These are phyloP conservation scores for Melanophora roralis DNA, from an alignment of 2,888 invertebrate genomes.

Conservation along the genomic window DNA sequence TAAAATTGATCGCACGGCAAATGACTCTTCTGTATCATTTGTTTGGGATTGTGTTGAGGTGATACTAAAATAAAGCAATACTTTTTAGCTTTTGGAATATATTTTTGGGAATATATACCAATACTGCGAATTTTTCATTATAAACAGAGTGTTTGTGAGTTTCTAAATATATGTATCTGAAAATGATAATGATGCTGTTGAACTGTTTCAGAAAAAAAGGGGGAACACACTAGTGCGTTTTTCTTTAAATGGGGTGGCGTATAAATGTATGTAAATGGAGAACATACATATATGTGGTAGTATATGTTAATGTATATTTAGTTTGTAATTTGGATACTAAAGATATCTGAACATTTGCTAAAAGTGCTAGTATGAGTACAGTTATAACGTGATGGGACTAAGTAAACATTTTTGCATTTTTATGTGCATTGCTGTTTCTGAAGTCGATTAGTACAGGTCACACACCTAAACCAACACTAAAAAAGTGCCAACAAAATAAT, in stretches of 20 bases:
- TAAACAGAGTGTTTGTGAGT: neutral
- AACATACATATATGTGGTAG: constrained; percentile 15
- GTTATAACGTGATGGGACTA: constrained; percentile 68
- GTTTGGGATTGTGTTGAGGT: neutral
- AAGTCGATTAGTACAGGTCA: constrained; percentile 75
- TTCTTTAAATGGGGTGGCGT: constrained; percentile 2
- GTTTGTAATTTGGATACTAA: constrained; percentile 21
- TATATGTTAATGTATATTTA: neutral
- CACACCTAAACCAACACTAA: constrained; percentile 46
- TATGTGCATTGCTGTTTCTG: constrained; percentile 78
- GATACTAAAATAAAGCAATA: constrained; percentile 15
- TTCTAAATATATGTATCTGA: constrained; percentile 25
- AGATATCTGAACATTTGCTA: constrained; percentile 45
- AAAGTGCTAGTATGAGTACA: constrained; percentile 59
- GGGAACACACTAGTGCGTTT: neutral
- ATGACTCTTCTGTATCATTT: constrained; percentile 21
- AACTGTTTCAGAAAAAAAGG: constrained; percentile 15
- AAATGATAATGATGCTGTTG: constrained; percentile 52
- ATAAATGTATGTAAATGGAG: constrained; percentile 17
- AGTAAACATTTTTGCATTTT: constrained; percentile 77
- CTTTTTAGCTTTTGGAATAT: constrained; percentile 58
- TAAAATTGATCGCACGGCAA: constrained; percentile 42
- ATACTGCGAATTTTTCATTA: no score
- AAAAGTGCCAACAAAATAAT: neutral
- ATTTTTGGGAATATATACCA: constrained; percentile 53